These are phyloP conservation scores for Hycleus phaleratus DNA, from an alignment of 1,140 invertebrate species.

Conservation along the genomic window DNA sequence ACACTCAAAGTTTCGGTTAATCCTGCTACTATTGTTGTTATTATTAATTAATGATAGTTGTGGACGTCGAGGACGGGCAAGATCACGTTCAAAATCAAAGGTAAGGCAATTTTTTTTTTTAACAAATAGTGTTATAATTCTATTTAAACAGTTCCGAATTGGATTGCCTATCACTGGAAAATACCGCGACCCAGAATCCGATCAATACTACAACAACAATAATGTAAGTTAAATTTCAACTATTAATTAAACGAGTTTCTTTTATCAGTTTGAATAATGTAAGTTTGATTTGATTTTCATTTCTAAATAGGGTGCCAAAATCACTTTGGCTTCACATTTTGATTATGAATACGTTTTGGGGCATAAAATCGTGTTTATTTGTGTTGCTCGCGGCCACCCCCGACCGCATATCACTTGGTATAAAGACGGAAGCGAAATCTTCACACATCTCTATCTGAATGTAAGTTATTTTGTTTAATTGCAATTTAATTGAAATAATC, in stretches of 20 bases:
- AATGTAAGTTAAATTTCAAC: slow-evolving; percentile 54
- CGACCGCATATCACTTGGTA: slow-evolving; percentile 86
- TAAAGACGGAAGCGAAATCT: slow-evolving; percentile 85
- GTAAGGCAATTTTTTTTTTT: slow-evolving; percentile 30
- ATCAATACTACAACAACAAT: slow-evolving; percentile 81
- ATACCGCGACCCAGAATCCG: slow-evolving; percentile 76
- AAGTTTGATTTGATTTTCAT: slow-evolving; percentile 4
- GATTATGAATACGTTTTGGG: slow-evolving; percentile 88
- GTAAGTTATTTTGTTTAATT: slow-evolving; percentile 49
- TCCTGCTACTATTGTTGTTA: slow-evolving; percentile 15
- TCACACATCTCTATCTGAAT: slow-evolving; percentile 78
- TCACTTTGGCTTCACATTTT: slow-evolving; percentile 82
- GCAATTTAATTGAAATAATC: background rate
- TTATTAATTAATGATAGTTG: slow-evolving; percentile 23
- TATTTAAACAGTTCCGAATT: slow-evolving; percentile 58
- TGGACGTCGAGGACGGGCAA: slow-evolving; percentile 52
- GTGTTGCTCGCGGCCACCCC: slow-evolving; percentile 76
- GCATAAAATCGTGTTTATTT: slow-evolving; percentile 87
- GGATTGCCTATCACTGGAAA: slow-evolving; percentile 78
- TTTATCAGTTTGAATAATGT: background rate
- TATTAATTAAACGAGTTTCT: background rate
- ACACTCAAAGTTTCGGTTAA: too few species aligned
- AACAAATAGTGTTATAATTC: background rate
- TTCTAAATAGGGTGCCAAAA: slow-evolving; percentile 73
- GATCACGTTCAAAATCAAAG: slow-evolving; percentile 63